These are phyloP conservation scores for Anodontia alba DNA, from an alignment of 2,888 invertebrate genomes.

Conservation along the genomic window DNA sequence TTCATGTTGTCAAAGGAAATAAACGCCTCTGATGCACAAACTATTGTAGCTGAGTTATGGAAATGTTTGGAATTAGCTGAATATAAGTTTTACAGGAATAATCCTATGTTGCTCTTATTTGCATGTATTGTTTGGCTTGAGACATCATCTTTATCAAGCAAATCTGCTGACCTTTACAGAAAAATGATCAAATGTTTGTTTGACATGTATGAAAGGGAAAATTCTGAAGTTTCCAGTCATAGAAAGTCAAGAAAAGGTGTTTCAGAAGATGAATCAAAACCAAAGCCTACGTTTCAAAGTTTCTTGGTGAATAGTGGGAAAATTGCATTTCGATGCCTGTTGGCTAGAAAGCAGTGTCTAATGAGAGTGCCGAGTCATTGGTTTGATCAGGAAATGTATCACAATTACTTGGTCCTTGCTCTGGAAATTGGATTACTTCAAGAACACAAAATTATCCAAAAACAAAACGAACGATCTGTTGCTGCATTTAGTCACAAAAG, in stretches of 20 bases:
- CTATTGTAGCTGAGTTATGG: not conserved
- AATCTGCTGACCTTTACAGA: not conserved
- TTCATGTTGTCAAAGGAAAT: not conserved
- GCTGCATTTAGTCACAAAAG: not conserved
- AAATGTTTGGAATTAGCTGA: not conserved
- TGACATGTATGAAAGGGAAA: not conserved
- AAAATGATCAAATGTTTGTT: not conserved
- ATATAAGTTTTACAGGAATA: not conserved
- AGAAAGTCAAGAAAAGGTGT: not conserved
- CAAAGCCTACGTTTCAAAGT: not conserved
- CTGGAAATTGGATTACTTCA: not conserved
- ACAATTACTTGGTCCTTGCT: not conserved
- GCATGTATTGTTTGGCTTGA: not conserved
- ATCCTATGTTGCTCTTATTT: not conserved
- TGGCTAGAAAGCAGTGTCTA: not conserved
- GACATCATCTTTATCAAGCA: not conserved
- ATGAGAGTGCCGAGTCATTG: not conserved
- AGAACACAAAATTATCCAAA: not conserved
- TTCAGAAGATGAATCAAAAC: not conserved
- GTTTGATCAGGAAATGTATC: not conserved
- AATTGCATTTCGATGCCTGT: conserved; percentile 1
- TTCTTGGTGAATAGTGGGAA: not conserved
- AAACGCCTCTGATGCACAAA: not conserved
- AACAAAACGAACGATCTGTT: not conserved
- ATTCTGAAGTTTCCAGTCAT: not conserved